Conservation (phyloP, 2,797 vertebrate genomes). For the Melopsittacus undulatus region DNA sequence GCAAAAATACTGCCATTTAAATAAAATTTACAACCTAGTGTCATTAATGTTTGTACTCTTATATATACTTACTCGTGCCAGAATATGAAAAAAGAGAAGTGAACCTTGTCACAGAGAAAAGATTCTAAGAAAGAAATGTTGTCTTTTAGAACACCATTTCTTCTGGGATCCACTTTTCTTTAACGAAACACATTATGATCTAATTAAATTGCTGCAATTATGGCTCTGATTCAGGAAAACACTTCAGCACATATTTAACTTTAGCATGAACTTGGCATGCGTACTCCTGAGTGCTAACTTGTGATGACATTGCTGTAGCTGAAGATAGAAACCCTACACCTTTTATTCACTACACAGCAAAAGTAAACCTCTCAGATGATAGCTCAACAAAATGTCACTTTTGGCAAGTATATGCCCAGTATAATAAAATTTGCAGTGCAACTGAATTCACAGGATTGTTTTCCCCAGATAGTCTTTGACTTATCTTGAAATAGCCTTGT, state of each 20-base stretch:
- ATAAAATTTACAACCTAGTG: not conserved
- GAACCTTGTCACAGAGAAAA: not conserved
- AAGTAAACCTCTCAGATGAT: not conserved
- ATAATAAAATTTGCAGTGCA: not conserved
- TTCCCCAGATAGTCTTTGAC: not conserved
- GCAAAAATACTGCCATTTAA: not conserved
- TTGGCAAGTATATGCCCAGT: not conserved
- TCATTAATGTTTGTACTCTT: not conserved
- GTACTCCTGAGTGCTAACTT: not conserved
- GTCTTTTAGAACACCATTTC: not conserved
- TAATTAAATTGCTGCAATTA: slow-evolving; percentile 17
- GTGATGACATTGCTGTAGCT: not conserved
- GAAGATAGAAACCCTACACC: not conserved
- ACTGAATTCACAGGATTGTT: not conserved
- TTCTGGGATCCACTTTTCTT: not conserved
- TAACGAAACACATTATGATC: not conserved
- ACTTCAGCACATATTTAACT: slow-evolving; percentile 16
- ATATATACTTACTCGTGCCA: not conserved
- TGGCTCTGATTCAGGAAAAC: slow-evolving; percentile 35
- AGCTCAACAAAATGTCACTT: not conserved
- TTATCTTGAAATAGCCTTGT: not conserved
- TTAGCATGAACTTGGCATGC: slow-evolving; percentile 6
- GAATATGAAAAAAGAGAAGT: not conserved
- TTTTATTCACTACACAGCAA: not conserved
- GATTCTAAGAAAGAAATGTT: not conserved